Base-by-base conservation (phyloP, 1,140 invertebrate species). In the Calliopsis andreniformis region DNA sequence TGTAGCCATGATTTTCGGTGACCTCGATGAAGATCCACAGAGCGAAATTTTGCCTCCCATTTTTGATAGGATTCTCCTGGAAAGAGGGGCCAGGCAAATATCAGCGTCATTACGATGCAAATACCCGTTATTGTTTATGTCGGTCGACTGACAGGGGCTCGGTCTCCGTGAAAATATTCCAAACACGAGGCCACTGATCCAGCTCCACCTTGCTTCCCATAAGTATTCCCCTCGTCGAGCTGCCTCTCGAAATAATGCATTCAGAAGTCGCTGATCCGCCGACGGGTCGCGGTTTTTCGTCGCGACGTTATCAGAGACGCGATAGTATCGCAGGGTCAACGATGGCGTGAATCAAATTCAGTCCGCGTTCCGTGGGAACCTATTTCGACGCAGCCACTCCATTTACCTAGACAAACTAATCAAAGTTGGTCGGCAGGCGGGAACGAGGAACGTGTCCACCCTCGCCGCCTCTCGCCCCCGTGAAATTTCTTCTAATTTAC, bases 381-480 rank as follows among this genome's bases (percentile, higher is more conserved):
- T 20, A 39, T 51, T 66, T 43, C n/a, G n/a, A 32, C 25, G 12
- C 61, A 23, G 20, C 39, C n/a, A 25, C 39, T 73, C 61, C 18
- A 56, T 73, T 73, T 66, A 73, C 39, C 3, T 35, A 20, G 39
- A 66, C 49, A 23, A 73, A 73, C 71, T 67, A 73, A 73, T 73
- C 71, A 73, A 73, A 73, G 28, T 73, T 72, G 6, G 35, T 14
- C 16, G 23, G 45, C 0, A 16, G 32, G 35, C 4, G 12, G n/a
- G 10, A 3, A 39, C 69, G 16, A 16, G 47, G 53, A 53, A 43
- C 35, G 25, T 62, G 25, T 53, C 18, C 35, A 39, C 12, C 18
- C 16, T 25, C 4, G 5, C 7, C 12, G n/a, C 28, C 16, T 23
- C 4, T 18, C 4, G 14, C 7, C 16, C 5, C 23, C 3, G 3